phyloP scores from a whole-genome alignment of 1,140 invertebrate genomes.

The Phymorhynchus buccinoides region DNA sequence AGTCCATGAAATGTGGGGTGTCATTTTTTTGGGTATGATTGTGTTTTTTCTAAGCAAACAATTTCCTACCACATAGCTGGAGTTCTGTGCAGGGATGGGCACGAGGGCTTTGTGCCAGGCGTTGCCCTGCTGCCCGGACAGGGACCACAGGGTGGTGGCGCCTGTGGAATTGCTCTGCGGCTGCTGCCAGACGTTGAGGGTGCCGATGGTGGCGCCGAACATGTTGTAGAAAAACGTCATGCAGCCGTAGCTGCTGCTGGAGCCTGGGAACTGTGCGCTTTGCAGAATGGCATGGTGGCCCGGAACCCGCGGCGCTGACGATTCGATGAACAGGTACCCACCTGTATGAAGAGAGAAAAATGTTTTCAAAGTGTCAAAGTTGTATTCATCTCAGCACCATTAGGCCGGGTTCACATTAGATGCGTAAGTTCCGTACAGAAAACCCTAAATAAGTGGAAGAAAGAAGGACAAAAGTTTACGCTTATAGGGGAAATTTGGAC shows the following conservation, averaged over 20 bases:
- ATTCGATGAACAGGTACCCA: conserved; percentile 68
- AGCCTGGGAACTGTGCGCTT: conserved; percentile 51
- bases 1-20: no score
- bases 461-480: no score
- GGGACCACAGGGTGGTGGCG: conserved; percentile 50
- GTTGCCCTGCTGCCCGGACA: conserved; percentile 64
- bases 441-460: no score
- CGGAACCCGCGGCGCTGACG: conserved; percentile 53
- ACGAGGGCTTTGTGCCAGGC: conserved; percentile 62
- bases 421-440: no score
- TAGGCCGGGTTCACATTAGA: no score
- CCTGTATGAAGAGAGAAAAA: conserved; percentile 53
- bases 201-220: conserved; percentile 77
- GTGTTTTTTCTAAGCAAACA: no score
- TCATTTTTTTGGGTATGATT: no score
- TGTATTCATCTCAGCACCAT: no score
- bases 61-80: conserved; percentile 43
- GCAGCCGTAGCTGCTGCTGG: conserved; percentile 33
- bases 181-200: conserved; percentile 57
- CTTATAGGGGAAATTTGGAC: no score
- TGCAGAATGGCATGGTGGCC: conserved; percentile 63
- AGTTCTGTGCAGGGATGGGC: conserved; percentile 48
- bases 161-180: conserved; percentile 50
- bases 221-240: conserved; percentile 81
- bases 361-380: no score